These are phyloP conservation scores for Aphelinus certus DNA, from an alignment of 1,140 invertebrate species.

Conservation along the genomic window DNA sequence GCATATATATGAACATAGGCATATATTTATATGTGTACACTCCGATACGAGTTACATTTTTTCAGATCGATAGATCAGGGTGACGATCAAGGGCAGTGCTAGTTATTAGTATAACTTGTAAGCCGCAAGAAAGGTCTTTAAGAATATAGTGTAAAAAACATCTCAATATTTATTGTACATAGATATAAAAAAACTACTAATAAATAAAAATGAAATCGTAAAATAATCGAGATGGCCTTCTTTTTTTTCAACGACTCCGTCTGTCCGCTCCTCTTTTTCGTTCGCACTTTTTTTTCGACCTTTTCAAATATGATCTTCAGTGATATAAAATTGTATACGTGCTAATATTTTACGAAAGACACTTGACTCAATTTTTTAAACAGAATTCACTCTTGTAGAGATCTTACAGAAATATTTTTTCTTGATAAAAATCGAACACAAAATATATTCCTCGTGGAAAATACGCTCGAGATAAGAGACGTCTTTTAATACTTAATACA, in stretches of 20 bases:
- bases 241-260: conserved; percentile 28
- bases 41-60: conserved; percentile 50
- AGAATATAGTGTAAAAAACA: conserved; percentile 63
- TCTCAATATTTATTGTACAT: conserved; percentile 68
- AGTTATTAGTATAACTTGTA: conserved; percentile 57
- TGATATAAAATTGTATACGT: not conserved
- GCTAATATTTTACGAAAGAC: too few species aligned
- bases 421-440: too few species aligned
- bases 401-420: too few species aligned
- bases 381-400: too few species aligned
- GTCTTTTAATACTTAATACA: too few species aligned
- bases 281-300: conserved; percentile 15
- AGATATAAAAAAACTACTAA: conserved; percentile 65
- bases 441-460: too few species aligned
- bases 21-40: conserved; percentile 41
- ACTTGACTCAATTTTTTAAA: too few species aligned
- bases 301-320: conserved; percentile 10
- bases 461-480: too few species aligned
- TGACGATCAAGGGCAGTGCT: conserved; percentile 49
- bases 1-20: conserved; percentile 27
- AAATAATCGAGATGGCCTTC: conserved; percentile 43
- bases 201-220: conserved; percentile 63
- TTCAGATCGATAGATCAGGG: conserved; percentile 48
- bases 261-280: conserved; percentile 17
- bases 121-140: conserved; percentile 58